Evolutionary conservation across 1,140 invertebrate genomes (phyloP), one percentile per base, ranked within the genome.

Genomic region (Brachionus sp.): DNA sequence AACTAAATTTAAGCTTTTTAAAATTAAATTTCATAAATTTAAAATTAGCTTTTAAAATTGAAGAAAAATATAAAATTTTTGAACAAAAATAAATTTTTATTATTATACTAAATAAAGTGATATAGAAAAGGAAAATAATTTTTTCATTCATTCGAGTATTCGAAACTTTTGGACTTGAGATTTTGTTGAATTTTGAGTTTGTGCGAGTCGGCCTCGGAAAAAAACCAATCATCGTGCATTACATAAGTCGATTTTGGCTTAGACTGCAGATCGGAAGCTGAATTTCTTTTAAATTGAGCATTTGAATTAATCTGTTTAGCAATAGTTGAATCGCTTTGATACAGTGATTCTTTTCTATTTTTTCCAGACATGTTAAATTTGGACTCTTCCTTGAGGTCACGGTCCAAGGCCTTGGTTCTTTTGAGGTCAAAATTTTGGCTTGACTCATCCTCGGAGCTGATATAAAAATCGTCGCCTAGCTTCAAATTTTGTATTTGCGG

Each of bases 161-260:
- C 68, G 37, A 73, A 39, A 10, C 68, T 73, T 73, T 73, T 73
- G n/a, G 68, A 73, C 37, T 73, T 73, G 4, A 73, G 37, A 73
- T 73, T 73, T 42, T 73, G 33, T 35, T 73, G 33, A 16, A 39
- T 42, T 73, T 73, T 42, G 37, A 73, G 37, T 7, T 39, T 39
- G 19, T 73, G 33, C 19, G 33, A 19, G 16, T 73, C 68, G n/a
- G 23, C 25, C 44, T 75, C 70, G 19, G 37, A 46, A 75, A 75
- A 75, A 46, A 75, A 75, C 70, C 70, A 75, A 33, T 75, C 70
- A n/a, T 75, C 70, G 46, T 75, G 70, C 39, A 75, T 46, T 29
- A 75, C 42, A 23, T 23, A n/a, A 19, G 7, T 25, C 2, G 6
- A 12, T 46, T 75, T 23, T 3, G 66, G 37, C 35, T 70, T 70